Evolutionary conservation across 2,888 invertebrate species (phyloP), one percentile per base, ranked within the genome.

Genomic region (Andrena dorsata): DNA sequence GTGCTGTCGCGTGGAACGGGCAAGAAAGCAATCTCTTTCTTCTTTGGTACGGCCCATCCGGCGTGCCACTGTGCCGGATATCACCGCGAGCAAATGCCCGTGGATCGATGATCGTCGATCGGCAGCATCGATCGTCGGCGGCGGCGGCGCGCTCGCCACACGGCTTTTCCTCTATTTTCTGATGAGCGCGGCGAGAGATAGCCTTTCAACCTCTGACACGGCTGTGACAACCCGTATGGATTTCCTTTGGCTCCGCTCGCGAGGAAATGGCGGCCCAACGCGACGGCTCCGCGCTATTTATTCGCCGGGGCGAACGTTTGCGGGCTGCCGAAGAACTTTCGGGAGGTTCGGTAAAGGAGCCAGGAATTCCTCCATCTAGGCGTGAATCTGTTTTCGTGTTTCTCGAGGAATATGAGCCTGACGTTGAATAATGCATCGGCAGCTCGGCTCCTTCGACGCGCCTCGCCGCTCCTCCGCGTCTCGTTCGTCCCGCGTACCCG

Each of bases 381-480:
- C 61, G 81, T 58, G 73, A 81, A 77, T 77, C 77, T 65, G 82
- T 82, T 81, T 73, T 74, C 80, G 73, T 70, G 80, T 76, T 41
- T 41, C 76, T 70, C 73, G 58, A 26, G 80, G 71, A 76, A 83
- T 83, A 83, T 72, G 71, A 76, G 70, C 58, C 61, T 26, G 83
- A 80, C 80, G 80, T 77, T 84, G 84, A 82, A 84, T 84, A 76
- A 84, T 84, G 83, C 73, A 84, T 83, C 74, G 58, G 26, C 26
- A 35, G 53, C 64, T 64, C 26, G 63, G 74, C 41, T 74, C 64
- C 74, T 63, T 68, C 68, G 68, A 8, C 73, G 23, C 10, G 28
- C 69, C 7, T 13, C 20, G 20, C 41, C 41, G 32, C 20, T 26
- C 49, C 71, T 56, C 53, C 56, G 23, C 23, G n/a, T 58, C 26